phyloP scores from a whole-genome alignment of 1,140 invertebrate species.

The Mya arenaria region DNA sequence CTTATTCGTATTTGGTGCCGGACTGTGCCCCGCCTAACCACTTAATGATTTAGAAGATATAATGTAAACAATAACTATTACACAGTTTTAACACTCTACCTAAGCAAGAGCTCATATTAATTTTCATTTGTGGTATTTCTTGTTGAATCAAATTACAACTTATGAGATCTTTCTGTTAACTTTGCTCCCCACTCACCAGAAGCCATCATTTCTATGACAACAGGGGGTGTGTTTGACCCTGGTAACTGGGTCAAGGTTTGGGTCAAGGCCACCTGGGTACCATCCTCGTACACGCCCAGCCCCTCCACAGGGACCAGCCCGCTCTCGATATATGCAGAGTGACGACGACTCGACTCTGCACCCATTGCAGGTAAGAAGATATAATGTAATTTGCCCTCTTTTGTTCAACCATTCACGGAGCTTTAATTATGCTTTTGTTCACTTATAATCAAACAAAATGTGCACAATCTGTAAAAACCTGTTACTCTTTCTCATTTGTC shows the following conservation, averaged over 20 bases:
- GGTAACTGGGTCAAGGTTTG: constrained; percentile 3
- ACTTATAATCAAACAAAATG: background rate
- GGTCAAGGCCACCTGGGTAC: background rate
- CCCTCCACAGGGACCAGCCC: background rate
- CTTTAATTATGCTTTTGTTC: background rate
- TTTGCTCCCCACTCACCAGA: background rate
- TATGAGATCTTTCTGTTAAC: too few species aligned
- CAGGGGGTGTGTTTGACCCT: constrained; percentile 36
- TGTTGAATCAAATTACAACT: too few species aligned
- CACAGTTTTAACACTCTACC: too few species aligned
- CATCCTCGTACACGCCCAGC: background rate
- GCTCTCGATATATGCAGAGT: constrained; percentile 34
- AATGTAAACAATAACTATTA: too few species aligned
- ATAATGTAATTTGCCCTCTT: background rate
- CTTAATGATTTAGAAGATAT: too few species aligned
- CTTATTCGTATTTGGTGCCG: too few species aligned
- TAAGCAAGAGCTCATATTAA: too few species aligned
- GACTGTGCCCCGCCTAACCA: too few species aligned
- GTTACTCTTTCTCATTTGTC: too few species aligned
- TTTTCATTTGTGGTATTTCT: too few species aligned
- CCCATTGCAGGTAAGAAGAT: constrained; percentile 30
- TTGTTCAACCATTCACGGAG: background rate
- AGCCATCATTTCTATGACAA: constrained; percentile 36
- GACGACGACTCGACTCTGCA: background rate
- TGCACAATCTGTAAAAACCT: too few species aligned